Conservation (phyloP, 2,888 invertebrate genomes). For the Agrypnus murinus region DNA sequence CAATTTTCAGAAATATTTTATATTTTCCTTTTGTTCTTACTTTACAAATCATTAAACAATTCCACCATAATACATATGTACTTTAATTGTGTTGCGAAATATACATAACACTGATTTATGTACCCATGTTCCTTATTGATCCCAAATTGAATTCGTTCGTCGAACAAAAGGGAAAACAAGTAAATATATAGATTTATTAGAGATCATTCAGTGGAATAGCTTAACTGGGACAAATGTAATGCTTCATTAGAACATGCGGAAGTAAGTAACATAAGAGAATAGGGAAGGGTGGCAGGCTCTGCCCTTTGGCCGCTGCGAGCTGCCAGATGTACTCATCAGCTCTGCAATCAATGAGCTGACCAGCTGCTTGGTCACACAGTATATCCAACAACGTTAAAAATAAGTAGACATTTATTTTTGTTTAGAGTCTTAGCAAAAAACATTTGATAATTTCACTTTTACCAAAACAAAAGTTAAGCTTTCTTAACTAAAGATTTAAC, state of each 20-base stretch:
- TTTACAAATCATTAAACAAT: too few relatives aligned
- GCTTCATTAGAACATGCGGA: constrained; percentile 59
- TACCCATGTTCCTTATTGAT: too few relatives aligned
- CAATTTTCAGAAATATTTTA: too few relatives aligned
- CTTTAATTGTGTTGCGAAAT: too few relatives aligned
- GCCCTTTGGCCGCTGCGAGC: constrained; percentile 66
- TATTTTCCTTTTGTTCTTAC: too few relatives aligned
- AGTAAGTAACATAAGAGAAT: constrained; percentile 59
- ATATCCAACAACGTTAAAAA: constrained; percentile 43
- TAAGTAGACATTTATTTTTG: constrained; percentile 31
- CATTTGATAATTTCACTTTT: not conserved
- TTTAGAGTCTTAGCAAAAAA: constrained; percentile 4
- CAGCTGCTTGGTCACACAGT: constrained; percentile 64
- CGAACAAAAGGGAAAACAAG: not conserved
- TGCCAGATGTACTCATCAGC: constrained; percentile 68
- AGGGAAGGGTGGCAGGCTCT: constrained; percentile 57
- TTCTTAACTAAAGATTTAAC: too few relatives aligned
- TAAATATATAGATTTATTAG: constrained; percentile 14
- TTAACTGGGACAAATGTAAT: constrained; percentile 57
- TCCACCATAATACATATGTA: too few relatives aligned
- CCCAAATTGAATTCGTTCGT: too few relatives aligned
- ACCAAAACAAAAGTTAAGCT: too few relatives aligned
- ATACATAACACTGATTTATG: too few relatives aligned
- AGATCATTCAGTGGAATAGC: constrained; percentile 36
- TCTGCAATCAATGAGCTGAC: constrained; percentile 66